Base-by-base conservation (phyloP, 37 sponge, comb jelly and placozoan genomes). In the Tethya wilhelma region DNA sequence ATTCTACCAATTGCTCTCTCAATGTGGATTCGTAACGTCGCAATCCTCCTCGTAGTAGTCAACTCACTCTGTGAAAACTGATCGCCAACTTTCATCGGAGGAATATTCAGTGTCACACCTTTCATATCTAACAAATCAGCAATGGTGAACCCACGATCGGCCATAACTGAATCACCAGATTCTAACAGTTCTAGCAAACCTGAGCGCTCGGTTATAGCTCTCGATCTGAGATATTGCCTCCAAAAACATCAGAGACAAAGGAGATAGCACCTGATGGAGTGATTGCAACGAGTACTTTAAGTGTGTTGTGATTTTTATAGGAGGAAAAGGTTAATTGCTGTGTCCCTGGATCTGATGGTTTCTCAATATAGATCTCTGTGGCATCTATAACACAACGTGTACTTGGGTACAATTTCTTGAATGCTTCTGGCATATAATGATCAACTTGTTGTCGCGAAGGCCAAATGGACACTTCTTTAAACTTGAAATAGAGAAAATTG, bases 91-190 rank as follows among this genome's bases (percentile, higher is more conserved):
- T n/a, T 19, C 11, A 60, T n/a, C 28, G 63, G 63, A 7, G 63
- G 63, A 23, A 60, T 60, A 23, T 60, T 60, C 11, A 60, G 63
- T 7, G 6, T 12, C 28, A 60, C 63, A 60, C 63, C 63, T n/a
- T n/a, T n/a, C n/a, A n/a, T n/a, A n/a, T n/a, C n/a, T n/a, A n/a
- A n/a, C n/a, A n/a, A n/a, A n/a, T n/a, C n/a, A n/a, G n/a, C n/a
- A n/a, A n/a, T n/a, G n/a, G n/a, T n/a, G n/a, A n/a, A n/a, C n/a
- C 89, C 89, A 43, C 78, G 38, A 55, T 81, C 89, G 23, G 89
- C 89, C 89, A 88, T 88, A 1, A 88, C 64, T 34, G 56, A 59
- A 49, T 81, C 89, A 38, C 89, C 82, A 44, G 8, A 19, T 69
- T 88, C 69, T 22, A 86, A 41, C 19, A 86, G 53, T 23, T 86